phyloP scores from a whole-genome alignment of 2,797 vertebrate species.

The Tamandua tetradactyla region DNA sequence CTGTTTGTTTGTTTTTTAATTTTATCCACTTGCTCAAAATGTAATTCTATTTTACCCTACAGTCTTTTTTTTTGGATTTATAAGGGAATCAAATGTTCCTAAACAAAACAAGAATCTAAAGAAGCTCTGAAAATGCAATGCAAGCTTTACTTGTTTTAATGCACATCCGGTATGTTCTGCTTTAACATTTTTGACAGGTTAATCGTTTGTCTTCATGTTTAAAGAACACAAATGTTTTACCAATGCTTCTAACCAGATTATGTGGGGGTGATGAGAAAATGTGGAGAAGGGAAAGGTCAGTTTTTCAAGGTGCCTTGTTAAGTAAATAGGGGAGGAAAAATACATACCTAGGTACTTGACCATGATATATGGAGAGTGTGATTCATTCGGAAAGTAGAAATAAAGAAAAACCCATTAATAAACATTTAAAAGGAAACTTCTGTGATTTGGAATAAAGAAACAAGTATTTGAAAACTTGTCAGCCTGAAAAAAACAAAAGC shows the following conservation, averaged over 20 bases:
- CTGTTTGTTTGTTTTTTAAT: slow-evolving; percentile 26
- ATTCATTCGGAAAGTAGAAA: slow-evolving; percentile 47
- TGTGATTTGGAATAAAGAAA: slow-evolving; percentile 24
- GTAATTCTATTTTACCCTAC: slow-evolving; percentile 39
- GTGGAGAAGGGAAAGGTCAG: background rate
- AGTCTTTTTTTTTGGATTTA: slow-evolving; percentile 17
- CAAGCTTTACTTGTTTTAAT: slow-evolving; percentile 9
- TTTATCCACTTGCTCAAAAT: slow-evolving; percentile 31
- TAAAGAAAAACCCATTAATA: background rate
- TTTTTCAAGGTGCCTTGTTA: slow-evolving; percentile 44
- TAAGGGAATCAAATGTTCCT: slow-evolving; percentile 41
- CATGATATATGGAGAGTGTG: background rate
- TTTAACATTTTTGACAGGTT: slow-evolving; percentile 49
- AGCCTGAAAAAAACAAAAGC: background rate
- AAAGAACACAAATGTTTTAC: slow-evolving; percentile 57
- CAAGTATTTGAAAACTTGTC: slow-evolving; percentile 52
- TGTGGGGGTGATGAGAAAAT: background rate
- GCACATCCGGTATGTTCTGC: background rate
- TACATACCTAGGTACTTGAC: background rate
- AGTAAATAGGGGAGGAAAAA: background rate
- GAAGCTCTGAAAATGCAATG: slow-evolving; percentile 7
- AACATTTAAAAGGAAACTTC: background rate
- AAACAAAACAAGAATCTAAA: slow-evolving; percentile 52
- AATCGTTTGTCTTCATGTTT: slow-evolving; percentile 54
- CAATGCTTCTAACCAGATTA: background rate